Conservation (phyloP, 2,113 vertebrate species). For the Myrmophylax atrothorax region DNA sequence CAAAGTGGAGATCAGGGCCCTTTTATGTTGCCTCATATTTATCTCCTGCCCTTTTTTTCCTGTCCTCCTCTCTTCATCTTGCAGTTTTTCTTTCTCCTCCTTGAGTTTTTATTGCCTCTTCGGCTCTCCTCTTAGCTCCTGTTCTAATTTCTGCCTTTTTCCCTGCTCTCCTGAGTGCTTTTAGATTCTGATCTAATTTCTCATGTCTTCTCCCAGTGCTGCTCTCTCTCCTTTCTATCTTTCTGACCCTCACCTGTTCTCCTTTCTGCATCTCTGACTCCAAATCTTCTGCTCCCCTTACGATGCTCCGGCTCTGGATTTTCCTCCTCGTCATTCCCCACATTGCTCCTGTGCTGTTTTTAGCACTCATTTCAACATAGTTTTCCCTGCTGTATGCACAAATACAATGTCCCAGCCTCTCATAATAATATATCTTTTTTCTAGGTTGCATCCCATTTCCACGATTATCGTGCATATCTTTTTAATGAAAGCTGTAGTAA, state of each 20-base stretch:
- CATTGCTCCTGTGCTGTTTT: neutral
- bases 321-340: neutral
- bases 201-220: slow-evolving; percentile 78
- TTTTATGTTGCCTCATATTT: slow-evolving; percentile 50
- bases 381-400: slow-evolving; percentile 38
- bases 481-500: slow-evolving; percentile 54
- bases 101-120: slow-evolving; percentile 74
- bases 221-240: slow-evolving; percentile 74
- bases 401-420: slow-evolving; percentile 44
- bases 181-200: slow-evolving; percentile 81
- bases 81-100: slow-evolving; percentile 68
- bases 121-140: slow-evolving; percentile 77
- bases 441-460: slow-evolving; percentile 61
- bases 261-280: slow-evolving; percentile 65
- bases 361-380: slow-evolving; percentile 30
- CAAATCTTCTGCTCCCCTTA: slow-evolving; percentile 18
- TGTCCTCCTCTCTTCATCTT: slow-evolving; percentile 47
- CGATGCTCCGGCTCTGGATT: slow-evolving; percentile 2
- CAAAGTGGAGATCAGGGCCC: slow-evolving; percentile 53
- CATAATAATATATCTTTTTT: slow-evolving; percentile 41
- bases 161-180: slow-evolving; percentile 79
- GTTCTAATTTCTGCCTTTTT: slow-evolving; percentile 81
- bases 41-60: slow-evolving; percentile 50
- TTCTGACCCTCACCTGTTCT: slow-evolving; percentile 74
- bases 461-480: slow-evolving; percentile 1